A percentile compares a stretch with the other conserved stretches of the same genome.
Conservation (phyloP, 2,797 vertebrate species). For the Tauraco hartlaubi region DNA sequence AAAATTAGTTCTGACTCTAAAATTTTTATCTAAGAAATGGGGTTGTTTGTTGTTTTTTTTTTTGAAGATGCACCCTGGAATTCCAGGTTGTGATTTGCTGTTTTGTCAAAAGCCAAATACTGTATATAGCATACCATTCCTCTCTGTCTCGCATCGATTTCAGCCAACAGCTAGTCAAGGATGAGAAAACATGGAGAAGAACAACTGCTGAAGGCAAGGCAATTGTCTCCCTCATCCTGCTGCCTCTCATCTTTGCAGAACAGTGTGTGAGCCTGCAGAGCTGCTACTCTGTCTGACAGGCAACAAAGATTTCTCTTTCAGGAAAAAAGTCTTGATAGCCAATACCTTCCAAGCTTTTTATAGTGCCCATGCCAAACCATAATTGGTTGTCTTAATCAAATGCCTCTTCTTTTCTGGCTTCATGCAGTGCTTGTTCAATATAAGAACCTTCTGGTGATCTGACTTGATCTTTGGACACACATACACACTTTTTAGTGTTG, state of each 20-base stretch:
- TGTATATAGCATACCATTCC: not conserved
- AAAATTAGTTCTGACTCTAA: not conserved
- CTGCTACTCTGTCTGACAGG: not conserved
- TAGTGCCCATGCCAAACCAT: not conserved
- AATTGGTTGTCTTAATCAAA: slow-evolving; percentile 26
- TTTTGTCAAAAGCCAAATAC: not conserved
- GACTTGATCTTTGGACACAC: not conserved
- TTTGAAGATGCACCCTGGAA: not conserved
- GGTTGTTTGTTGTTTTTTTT: not conserved
- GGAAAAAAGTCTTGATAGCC: not conserved
- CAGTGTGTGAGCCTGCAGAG: not conserved
- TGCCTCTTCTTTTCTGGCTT: not conserved
- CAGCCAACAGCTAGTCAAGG: not conserved
- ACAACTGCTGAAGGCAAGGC: not conserved
- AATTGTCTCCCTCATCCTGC: not conserved
- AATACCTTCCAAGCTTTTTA: not conserved
- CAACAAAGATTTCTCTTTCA: not conserved
- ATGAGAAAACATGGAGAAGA: not conserved
- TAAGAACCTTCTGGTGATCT: not conserved
- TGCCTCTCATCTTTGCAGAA: not conserved
- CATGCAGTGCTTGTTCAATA: not conserved
- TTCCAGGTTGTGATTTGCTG: accelerated
- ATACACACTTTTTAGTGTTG: not conserved
- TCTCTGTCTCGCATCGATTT: not conserved
- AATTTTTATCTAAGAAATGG: not conserved